Evolutionary conservation across 2,797 vertebrate genomes (phyloP), one percentile per base, ranked within the genome.

Genomic region (Caiman crocodilus): DNA sequence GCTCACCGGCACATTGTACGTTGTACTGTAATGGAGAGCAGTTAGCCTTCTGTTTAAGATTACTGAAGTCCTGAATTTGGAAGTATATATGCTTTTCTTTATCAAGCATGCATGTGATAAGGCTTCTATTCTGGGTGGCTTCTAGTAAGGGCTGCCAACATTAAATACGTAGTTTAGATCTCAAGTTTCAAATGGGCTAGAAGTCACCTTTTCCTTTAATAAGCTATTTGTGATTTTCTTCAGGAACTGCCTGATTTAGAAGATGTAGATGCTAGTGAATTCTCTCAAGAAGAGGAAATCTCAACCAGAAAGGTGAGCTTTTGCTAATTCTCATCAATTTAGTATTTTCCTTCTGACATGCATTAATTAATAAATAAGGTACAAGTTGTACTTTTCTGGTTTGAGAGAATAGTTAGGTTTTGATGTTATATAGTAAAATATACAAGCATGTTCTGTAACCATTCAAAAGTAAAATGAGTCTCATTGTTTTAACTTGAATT

Each of bases 211-310:
- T 78, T n/a, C 58, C 21, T 16, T 76, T 57, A 35, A 73, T 85
- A 76, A 90, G 79, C 14, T 2, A 55, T 11, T 85, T 58, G 58
- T 96, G 18, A 3, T 85, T 94, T 77, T 89, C 77, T 94, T 74
- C 96, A 99, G 98, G 99, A 99, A 83, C 98, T 99, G 85, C 99
- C 99, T 6, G 99, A 99, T 97, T 98, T 99, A 95, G 99, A 99
- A 91, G 99, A 99, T n/a, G 75, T 96, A 64, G 97, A 98, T 67
- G 21, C 79, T 23, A 95, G 87, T 17, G 97, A 98, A 30, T 73
- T 85, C 76, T 16, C 65, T 50, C 56, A 78, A 55, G 78, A 90
- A 76, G 95, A 96, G 0, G 83, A 93, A 16, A 30, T 69, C 14
- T 91, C 95, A 67, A 84, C 79, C 75, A 92, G 80, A 76, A 93